Evolutionary conservation across 2,113 vertebrate genomes (phyloP), one percentile per base, ranked within the genome.

Genomic region (Gobio gobio): DNA sequence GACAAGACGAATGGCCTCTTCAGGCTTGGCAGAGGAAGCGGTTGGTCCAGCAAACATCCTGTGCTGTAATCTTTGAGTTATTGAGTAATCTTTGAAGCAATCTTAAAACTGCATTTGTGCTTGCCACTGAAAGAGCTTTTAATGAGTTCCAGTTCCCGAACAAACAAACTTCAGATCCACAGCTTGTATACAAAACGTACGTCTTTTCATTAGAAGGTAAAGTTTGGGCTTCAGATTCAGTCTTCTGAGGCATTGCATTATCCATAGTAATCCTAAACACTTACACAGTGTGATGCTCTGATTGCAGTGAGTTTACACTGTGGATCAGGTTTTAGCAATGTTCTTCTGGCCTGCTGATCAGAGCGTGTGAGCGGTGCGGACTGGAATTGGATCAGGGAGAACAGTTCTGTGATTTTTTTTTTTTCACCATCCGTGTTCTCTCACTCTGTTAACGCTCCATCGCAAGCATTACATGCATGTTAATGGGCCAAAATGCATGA

Each of bases 21-120:
- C 86, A 82, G 22, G 68, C 73, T 72, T 82, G 86, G 83, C 86
- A 77, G 72, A 43, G 49, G 58, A 59, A 47, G 64, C 47, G 51
- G 22, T 75, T 79, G 63, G 51, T 43, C 51, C 76, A 58, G 45
- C 9, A 47, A 78, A 82, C 64, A 68, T 85, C 79, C 83, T 66
- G 54, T 61, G 56, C 77, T 78, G 43, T 24, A 74, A 74, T 26
- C 58, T 40, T 40, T 61, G 33, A 43, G 40, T 73, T 73, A 73
- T 73, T 73, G 40, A 45, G 22, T 20, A 59, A 24, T 78, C 58
- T 40, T 40, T 61, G 33, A 43, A 36, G 58, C 56, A 45, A 61
- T 78, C 56, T 78, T 78, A 16, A 78, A 43, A 24, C n/a, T 59
- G 20, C 54, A 51, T 80, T 58, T 66, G 59, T 59, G 59, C 47